Percentiles rank a stretch among this genome's conserved stretches.
These are phyloP conservation scores for Allygus modestus DNA, from an alignment of 2,888 invertebrate species.

Conservation along the genomic window DNA sequence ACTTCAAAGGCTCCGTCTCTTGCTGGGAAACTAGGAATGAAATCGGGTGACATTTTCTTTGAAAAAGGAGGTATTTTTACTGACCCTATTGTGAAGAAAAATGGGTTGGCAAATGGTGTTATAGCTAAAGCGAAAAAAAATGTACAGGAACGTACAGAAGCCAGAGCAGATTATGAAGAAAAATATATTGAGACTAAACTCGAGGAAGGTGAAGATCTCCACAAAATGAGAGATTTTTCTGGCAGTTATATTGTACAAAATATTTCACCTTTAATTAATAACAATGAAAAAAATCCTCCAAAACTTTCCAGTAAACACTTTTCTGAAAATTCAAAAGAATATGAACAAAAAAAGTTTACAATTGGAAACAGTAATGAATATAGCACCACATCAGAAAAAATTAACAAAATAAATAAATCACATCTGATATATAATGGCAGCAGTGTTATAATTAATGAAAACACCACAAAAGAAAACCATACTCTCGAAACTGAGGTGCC, in stretches of 20 bases:
- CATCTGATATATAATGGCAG: neutral
- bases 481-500: neutral
- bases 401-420: neutral
- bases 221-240: neutral
- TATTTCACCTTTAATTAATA: neutral
- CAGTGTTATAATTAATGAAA: neutral
- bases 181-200: neutral
- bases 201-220: neutral
- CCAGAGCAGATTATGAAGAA: neutral
- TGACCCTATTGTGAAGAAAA: neutral
- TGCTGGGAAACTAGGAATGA: neutral
- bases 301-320: neutral
- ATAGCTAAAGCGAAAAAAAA: neutral
- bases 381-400: neutral
- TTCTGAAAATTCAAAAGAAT: neutral
- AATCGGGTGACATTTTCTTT: neutral
- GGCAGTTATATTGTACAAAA: neutral
- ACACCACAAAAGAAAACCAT: neutral
- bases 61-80: slow-evolving; percentile 19
- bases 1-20: neutral
- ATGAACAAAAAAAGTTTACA: neutral
- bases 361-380: neutral
- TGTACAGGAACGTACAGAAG: neutral
- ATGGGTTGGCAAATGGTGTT: neutral
- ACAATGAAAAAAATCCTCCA: neutral